These are phyloP conservation scores for Micromussa lordhowensis DNA, from an alignment of 92 coral and sea anemone genomes.

Conservation along the genomic window DNA sequence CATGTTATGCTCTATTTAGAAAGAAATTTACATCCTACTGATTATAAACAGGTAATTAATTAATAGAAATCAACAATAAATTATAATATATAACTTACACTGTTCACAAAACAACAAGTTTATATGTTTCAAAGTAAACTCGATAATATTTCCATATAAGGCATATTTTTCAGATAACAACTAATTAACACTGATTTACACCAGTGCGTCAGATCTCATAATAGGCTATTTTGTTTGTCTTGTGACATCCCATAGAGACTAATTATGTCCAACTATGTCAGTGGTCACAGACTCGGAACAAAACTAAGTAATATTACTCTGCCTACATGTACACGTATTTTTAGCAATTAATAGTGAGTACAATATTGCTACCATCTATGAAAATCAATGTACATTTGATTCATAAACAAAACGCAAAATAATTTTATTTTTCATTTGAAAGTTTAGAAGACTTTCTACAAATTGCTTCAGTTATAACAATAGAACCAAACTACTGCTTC, in stretches of 20 bases:
- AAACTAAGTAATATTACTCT: neutral
- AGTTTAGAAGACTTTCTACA: neutral
- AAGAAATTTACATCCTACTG: neutral
- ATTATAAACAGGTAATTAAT: neutral
- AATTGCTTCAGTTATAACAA: neutral
- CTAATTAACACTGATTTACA: neutral
- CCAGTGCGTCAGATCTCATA: neutral
- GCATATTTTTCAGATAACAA: neutral
- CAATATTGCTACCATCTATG: neutral
- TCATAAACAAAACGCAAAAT: neutral
- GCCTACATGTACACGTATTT: neutral
- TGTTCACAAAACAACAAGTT: neutral
- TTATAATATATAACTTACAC: neutral
- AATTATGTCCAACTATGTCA: neutral
- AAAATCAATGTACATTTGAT: too few relatives aligned
- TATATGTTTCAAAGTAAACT: neutral
- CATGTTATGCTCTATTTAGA: neutral
- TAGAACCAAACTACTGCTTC: neutral
- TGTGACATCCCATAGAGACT: neutral
- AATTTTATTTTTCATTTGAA: neutral
- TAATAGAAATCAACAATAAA: neutral
- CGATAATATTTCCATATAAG: conserved; percentile 8
- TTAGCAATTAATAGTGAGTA: neutral
- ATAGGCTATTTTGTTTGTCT: conserved; percentile 6
- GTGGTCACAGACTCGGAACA: neutral